Base-by-base conservation (phyloP, 2,113 vertebrate genomes). In the Onychostoma macrolepis region DNA sequence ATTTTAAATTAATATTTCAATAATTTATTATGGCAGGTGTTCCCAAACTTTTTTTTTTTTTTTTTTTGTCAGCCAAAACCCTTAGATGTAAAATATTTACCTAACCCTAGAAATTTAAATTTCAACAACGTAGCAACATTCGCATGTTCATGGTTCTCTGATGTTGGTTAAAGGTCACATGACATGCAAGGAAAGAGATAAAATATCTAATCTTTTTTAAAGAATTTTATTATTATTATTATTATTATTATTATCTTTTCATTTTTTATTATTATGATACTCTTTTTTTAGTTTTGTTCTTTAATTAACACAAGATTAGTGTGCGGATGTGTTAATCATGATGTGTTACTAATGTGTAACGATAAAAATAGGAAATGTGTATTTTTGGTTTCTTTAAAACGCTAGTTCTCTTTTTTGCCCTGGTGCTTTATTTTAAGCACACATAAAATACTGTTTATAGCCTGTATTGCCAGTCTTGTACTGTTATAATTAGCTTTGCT, bases 401-500 rank as follows among this genome's bases (percentile, higher is more conserved):
- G 4, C 38, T 5, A 11, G 17, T 41, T 74, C 71, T 43, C 6
- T 75, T 17, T 65, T 36, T 43, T 26, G 21, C 21, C 26, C 67
- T 4, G 28, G 21, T 79, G 28, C 45, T 80, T 80, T 50, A 65
- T 71, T 86, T 50, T 56, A 58, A n/a, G 50, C 36, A 4, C 45
- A 61, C 17, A 45, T 58, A n/a, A 69, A 38, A 71, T 36, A 61
- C 77, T 85, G 9, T 88, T 79, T 84, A 82, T 87, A 69, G 41
- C 61, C 58, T 9, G 24, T 56, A n/a, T 80, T 83, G 13, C 50
- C 65, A 65, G 28, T 41, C 21, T 80, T 75, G 24, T 72, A 21
- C 26, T 80, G 50, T 74, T 83, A 89, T 83, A 86, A 87, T 89
- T 88, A 89, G 86, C 80, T 76, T 38, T 67, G 67, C 19, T 74